These are phyloP conservation scores for Oreonectes daqikongensis DNA, from an alignment of 2,797 vertebrate species.

Conservation along the genomic window DNA sequence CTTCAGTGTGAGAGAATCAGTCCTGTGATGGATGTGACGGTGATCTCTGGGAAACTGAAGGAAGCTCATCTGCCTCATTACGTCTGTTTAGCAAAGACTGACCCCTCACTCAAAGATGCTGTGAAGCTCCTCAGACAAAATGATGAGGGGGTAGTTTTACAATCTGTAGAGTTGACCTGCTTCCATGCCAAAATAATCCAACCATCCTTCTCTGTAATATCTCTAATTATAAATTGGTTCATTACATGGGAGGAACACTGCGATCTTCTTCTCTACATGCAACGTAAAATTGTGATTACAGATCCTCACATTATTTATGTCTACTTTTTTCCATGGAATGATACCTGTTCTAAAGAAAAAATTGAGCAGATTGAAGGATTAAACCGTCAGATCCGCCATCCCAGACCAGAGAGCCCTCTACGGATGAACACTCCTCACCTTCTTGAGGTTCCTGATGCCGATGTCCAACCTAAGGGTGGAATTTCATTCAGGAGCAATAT, in stretches of 20 bases:
- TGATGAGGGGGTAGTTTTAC: constrained; percentile 2
- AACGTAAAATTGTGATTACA: too few relatives aligned
- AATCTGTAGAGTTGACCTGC: constrained; percentile 8
- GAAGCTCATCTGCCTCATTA: constrained; percentile 19
- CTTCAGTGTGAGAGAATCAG: constrained; percentile 11
- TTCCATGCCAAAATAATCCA: background rate
- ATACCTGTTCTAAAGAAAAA: constrained; percentile 5
- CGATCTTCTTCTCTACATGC: constrained; percentile 7
- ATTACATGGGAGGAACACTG: background rate
- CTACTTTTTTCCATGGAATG: constrained; percentile 5
- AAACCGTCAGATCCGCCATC: constrained; percentile 4
- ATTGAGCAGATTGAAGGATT: background rate
- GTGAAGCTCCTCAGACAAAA: background rate
- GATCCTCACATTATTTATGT: constrained; percentile 2
- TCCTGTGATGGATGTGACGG: constrained; percentile 16
- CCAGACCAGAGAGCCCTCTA: constrained; percentile 1
- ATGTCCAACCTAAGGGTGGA: background rate
- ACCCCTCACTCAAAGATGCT: background rate
- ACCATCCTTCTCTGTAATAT: background rate
- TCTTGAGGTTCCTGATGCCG: constrained; percentile 1
- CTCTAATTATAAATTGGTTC: constrained; percentile 3
- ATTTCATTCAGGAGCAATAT: constrained; percentile 3
- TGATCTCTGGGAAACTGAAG: constrained; percentile 26
- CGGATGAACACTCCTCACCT: constrained; percentile 6
- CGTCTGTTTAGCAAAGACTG: constrained; percentile 22